Conservation (phyloP, 2,797 vertebrate species). For the Hyperoplus lanceolatus region DNA sequence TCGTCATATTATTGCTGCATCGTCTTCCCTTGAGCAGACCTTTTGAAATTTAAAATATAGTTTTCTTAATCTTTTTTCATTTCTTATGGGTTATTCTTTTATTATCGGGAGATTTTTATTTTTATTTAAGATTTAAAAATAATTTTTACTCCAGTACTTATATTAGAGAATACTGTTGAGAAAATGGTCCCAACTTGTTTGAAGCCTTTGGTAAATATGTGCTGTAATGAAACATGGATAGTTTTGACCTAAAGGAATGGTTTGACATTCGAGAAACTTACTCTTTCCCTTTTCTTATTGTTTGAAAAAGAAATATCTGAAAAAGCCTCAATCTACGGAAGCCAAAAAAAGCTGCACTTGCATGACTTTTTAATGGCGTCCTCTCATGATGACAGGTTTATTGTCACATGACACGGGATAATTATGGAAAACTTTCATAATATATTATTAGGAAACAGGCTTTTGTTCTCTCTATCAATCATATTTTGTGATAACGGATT, state of each 20-base stretch:
- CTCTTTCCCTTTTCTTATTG: neutral
- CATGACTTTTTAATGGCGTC: no score
- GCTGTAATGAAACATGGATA: neutral
- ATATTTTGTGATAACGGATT: no score
- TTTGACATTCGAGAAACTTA: conserved; percentile 1
- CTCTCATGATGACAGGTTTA: no score
- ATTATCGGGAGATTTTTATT: conserved; percentile 11
- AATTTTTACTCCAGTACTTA: conserved; percentile 26
- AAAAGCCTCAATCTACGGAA: no score
- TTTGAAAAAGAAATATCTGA: neutral
- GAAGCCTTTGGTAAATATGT: conserved; percentile 31
- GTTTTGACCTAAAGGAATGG: conserved; percentile 21
- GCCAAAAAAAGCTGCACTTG: no score
- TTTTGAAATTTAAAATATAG: neutral
- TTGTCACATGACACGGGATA: no score
- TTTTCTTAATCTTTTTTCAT: conserved; percentile 3
- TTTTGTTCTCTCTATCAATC: no score
- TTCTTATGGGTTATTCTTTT: conserved; percentile 13
- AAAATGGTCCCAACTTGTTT: conserved; percentile 34
- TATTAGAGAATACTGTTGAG: conserved; percentile 40
- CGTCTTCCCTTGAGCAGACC: conserved; percentile 56
- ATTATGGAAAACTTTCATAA: no score
- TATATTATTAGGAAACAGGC: no score
- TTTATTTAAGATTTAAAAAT: conserved; percentile 20
- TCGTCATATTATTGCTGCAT: conserved; percentile 64